These are phyloP conservation scores for Zalophus californianus DNA, from an alignment of 2,797 vertebrate genomes.

Conservation along the genomic window DNA sequence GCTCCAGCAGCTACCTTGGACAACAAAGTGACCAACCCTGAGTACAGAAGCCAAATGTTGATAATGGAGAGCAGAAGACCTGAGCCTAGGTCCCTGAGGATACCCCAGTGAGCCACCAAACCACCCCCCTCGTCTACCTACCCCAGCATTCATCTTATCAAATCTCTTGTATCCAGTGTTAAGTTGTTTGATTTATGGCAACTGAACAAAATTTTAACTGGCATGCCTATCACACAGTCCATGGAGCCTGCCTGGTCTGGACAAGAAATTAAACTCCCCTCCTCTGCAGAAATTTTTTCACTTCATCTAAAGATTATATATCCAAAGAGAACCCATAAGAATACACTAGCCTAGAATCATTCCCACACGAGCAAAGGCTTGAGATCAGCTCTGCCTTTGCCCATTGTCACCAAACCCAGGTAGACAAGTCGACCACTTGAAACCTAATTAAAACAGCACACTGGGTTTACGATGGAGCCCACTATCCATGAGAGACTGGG, in stretches of 20 bases:
- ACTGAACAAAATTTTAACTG: background rate
- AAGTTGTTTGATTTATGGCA: background rate
- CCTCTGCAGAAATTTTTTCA: background rate
- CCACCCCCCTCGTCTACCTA: background rate
- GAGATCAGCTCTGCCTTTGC: background rate
- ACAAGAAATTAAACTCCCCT: background rate
- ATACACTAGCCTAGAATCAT: background rate
- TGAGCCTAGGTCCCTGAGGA: fast-evolving
- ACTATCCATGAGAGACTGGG: background rate
- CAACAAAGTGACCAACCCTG: background rate
- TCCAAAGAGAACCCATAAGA: background rate
- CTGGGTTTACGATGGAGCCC: background rate
- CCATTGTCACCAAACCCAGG: background rate
- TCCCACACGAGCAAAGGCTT: background rate
- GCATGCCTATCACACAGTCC: background rate
- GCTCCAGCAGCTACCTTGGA: background rate
- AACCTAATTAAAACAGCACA: background rate
- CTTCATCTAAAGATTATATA: background rate
- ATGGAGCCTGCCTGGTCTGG: background rate
- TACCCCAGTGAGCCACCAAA: background rate
- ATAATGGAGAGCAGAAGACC: background rate
- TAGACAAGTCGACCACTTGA: fast-evolving
- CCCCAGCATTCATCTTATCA: background rate
- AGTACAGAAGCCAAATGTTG: background rate
- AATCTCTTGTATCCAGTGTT: background rate